Conservation (phyloP, 2,113 vertebrate species). For the Lepus europaeus region DNA sequence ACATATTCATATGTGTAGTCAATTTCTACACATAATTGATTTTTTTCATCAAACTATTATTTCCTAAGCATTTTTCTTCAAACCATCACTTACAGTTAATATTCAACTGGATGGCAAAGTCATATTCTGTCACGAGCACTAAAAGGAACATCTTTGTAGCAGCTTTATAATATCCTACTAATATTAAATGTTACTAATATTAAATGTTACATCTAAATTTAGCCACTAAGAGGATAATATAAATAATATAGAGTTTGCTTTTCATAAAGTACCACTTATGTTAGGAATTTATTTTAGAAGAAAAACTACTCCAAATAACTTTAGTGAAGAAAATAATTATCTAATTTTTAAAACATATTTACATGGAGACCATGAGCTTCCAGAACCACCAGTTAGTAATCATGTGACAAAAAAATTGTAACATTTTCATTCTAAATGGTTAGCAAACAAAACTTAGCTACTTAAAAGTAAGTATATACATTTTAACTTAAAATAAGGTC, state of each 20-base stretch:
- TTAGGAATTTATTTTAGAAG: constrained; percentile 17
- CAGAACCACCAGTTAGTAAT: constrained; percentile 28
- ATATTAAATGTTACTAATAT: constrained; percentile 8
- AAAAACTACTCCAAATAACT: constrained; percentile 41
- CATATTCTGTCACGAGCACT: not conserved
- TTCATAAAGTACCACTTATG: constrained; percentile 53
- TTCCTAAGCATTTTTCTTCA: not conserved
- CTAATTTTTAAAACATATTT: not conserved
- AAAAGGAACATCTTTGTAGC: not conserved
- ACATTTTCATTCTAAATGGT: constrained; percentile 43
- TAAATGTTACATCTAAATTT: constrained; percentile 16
- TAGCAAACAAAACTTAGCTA: constrained; percentile 54
- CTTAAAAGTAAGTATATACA: constrained; percentile 28
- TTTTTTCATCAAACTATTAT: constrained; percentile 26
- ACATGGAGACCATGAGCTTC: constrained; percentile 5
- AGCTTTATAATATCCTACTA: constrained; percentile 6
- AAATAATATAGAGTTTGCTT: not conserved
- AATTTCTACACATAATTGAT: not conserved
- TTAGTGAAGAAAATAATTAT: constrained; percentile 35
- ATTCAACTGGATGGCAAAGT: not conserved
- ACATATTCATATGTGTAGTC: not conserved
- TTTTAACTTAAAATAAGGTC: constrained; percentile 60
- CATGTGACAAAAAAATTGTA: constrained; percentile 33
- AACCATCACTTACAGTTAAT: constrained; percentile 26
- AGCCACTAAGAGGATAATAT: not conserved